Evolutionary conservation across 1,140 invertebrate species (phyloP).

Genomic region (Conopomorpha cramerella): DNA sequence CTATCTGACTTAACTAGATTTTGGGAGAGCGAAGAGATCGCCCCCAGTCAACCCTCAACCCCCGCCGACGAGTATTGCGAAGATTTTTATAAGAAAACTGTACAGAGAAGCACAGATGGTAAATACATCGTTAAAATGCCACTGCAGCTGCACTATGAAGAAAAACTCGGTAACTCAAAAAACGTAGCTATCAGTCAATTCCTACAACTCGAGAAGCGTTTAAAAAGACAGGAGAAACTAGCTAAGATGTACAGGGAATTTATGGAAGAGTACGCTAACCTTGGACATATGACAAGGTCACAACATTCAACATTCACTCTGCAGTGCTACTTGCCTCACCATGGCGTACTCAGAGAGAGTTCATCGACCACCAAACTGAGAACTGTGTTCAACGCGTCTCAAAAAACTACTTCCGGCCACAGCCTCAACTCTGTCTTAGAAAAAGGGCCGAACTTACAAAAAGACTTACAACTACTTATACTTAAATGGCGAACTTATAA

Average conservation of each 20-base stretch:
- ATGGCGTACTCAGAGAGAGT: constrained; percentile 2
- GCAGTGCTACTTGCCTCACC: constrained; percentile 5
- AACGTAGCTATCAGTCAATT: not conserved
- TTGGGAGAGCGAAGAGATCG: not conserved
- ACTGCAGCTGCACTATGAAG: not conserved
- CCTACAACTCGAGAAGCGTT: not conserved
- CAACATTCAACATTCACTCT: not conserved
- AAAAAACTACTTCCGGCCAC: not conserved
- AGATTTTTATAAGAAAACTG: not conserved
- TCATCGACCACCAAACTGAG: not conserved
- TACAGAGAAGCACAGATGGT: not conserved
- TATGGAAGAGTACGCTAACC: constrained; percentile 20
- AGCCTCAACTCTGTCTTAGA: not conserved
- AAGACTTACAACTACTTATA: not conserved
- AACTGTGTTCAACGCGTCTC: not conserved
- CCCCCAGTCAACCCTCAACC: not conserved
- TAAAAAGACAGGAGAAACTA: constrained; percentile 1
- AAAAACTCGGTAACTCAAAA: not conserved
- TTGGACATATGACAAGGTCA: constrained; percentile 17
- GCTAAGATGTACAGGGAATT: constrained; percentile 13
- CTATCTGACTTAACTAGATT: not conserved
- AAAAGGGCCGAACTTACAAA: constrained; percentile 1
- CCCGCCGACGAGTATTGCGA: not conserved
- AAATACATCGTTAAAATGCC: not conserved
- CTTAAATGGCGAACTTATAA: constrained; percentile 16